These are phyloP conservation scores for Pavo muticus DNA, from an alignment of 2,113 vertebrate genomes.

Conservation along the genomic window DNA sequence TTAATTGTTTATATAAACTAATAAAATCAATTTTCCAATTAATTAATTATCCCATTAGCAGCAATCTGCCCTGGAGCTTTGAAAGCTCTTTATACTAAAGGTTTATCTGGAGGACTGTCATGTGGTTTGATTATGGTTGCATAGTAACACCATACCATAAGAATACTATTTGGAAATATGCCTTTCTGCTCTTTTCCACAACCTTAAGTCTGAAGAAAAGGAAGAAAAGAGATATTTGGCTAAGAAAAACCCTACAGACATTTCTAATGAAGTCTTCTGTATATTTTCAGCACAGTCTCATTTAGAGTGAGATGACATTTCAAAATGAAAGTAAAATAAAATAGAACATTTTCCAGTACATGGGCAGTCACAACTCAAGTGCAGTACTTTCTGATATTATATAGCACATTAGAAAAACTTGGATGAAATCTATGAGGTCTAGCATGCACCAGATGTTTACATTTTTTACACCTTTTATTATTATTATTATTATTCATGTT, in stretches of 20 bases:
- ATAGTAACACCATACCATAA: constrained; percentile 7
- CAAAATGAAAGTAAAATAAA: neutral
- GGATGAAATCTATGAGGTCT: neutral
- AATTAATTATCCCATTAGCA: constrained; percentile 18
- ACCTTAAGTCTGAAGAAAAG: neutral
- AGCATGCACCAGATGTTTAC: neutral
- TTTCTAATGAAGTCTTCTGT: neutral
- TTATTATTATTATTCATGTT: neutral
- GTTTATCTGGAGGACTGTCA: constrained; percentile 8
- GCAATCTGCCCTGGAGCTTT: neutral
- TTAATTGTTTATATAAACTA: neutral
- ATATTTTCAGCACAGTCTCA: neutral
- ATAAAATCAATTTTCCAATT: constrained; percentile 21
- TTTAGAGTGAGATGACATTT: neutral
- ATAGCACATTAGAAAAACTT: neutral
- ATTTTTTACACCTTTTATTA: neutral
- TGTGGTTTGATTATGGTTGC: constrained; percentile 26
- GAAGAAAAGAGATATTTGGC: neutral
- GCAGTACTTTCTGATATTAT: neutral
- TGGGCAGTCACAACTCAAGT: neutral
- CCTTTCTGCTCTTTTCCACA: neutral
- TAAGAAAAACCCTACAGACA: neutral
- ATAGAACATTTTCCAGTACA: neutral
- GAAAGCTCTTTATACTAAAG: neutral
- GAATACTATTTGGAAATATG: neutral